Percentiles rank a stretch among this genome's conserved stretches.
Evolutionary conservation across 2,888 invertebrate genomes (phyloP).

Genomic region (Oscheius sp.): DNA sequence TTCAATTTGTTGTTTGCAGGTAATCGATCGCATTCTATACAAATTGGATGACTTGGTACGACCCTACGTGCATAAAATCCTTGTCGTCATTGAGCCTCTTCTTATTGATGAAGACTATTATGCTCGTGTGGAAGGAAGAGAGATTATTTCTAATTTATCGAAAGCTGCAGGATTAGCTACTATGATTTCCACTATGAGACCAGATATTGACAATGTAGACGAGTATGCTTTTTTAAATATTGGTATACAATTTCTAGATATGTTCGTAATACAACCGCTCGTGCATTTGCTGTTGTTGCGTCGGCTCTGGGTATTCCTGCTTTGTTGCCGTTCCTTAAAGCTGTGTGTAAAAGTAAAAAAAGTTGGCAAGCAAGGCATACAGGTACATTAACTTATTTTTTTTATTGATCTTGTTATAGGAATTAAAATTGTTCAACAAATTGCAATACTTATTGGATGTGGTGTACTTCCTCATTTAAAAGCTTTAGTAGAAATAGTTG

Average conservation of each 20-base stretch:
- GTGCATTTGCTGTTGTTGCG: constrained; percentile 99
- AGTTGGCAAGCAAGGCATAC: constrained; percentile 98
- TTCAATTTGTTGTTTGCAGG: constrained; percentile 39
- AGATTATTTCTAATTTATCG: constrained; percentile 93
- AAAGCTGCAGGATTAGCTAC: constrained; percentile 99
- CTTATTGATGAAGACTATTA: constrained; percentile 99
- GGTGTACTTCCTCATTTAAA: constrained; percentile 97
- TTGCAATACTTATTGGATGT: constrained; percentile 99
- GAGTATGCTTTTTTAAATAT: constrained; percentile 50
- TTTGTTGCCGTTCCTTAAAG: constrained; percentile 91
- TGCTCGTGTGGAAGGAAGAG: constrained; percentile 95
- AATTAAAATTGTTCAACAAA: constrained; percentile 99
- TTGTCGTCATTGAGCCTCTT: constrained; percentile 97
- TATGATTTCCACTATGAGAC: constrained; percentile 99
- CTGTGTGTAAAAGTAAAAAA: constrained; percentile 98
- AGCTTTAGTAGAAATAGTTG: constrained; percentile 97
- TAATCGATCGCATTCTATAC: constrained; percentile 94
- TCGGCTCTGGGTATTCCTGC: constrained; percentile 98
- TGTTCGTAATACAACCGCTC: constrained; percentile 97
- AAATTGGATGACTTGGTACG: constrained; percentile 97
- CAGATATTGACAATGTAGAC: constrained; percentile 93
- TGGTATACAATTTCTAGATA: constrained; percentile 74
- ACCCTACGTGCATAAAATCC: constrained; percentile 98
- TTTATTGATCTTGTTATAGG: constrained; percentile 71
- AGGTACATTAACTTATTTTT: constrained; percentile 71